Base-by-base conservation (phyloP, 2,888 invertebrate species). In the Ormyrus nitidulus region DNA sequence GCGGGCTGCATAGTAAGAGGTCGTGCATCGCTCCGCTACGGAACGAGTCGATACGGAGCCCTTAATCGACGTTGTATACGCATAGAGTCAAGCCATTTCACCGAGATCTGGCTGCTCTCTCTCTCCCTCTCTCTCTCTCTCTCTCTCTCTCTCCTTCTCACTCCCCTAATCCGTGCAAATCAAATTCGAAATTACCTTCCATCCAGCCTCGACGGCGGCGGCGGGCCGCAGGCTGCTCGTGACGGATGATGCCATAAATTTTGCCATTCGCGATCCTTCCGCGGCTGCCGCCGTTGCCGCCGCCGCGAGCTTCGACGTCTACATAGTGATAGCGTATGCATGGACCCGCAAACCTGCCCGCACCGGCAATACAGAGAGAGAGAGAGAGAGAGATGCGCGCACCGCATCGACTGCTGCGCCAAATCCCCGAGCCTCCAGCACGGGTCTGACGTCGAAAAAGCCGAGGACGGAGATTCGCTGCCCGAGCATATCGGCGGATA, bases 151-250 rank as follows among this genome's bases (percentile, higher is more conserved):
- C 34, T 34, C 34, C 34, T 34, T 34, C 34, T 34, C 66, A 66
- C 66, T 66, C 53, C 66, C 75, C 79, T 70, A 75, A 79, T 79
- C 75, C 79, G 75, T 69, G 75, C 79, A 79, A 79, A 79, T 79
- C 66, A 79, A 79, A 79, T 79, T 79, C 75, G 75, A 75, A 79
- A 79, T 79, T 79, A 79, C 79, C 79, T 75, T 75, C 62, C 59
- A 73, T 61, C 73, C 13, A 11, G 62, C 44, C 56, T 5, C 34
- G 34, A 34, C 34, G 69, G n/a, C 11, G 34, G 64, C 64, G 49
- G 51, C 65, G 51, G 49, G 65, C 65, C 56, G 58, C 73, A 64
- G 64, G 64, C 79, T 79, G 78, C 59, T 75, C 70, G 70, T 79
- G 79, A 79, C 59, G 79, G 65, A 79, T 79, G 79, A 71, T 65